A percentile compares a stretch with the other conserved stretches of the same genome.
phyloP scores from a whole-genome alignment of 2,113 vertebrate species.

The Heterotis niloticus region DNA sequence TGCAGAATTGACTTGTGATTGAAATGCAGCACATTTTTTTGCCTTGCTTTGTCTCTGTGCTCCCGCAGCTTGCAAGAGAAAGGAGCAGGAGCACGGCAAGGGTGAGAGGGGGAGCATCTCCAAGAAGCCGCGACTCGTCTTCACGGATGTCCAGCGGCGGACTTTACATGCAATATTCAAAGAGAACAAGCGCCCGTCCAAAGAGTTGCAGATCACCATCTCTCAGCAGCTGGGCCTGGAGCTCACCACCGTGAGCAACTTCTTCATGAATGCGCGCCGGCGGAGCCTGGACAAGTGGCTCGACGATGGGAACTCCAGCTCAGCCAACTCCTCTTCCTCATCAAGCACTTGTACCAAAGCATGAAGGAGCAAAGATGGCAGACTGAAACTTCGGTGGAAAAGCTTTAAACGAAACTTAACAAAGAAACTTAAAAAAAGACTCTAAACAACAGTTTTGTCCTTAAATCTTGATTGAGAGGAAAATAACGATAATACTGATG shows the following conservation, averaged over 20 bases:
- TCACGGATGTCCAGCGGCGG: conserved; percentile 96
- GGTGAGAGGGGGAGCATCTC: conserved; percentile 79
- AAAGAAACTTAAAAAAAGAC: conserved; percentile 62
- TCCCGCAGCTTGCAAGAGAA: conserved; percentile 88
- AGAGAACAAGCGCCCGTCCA: conserved; percentile 98
- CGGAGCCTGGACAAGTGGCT: conserved; percentile 98
- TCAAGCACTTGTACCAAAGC: conserved; percentile 98
- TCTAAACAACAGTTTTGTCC: conserved; percentile 92
- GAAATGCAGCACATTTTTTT: neutral
- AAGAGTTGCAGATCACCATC: conserved; percentile 98
- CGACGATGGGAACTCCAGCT: conserved; percentile 86
- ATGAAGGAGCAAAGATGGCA: conserved; percentile 78
- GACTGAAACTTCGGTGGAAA: conserved; percentile 81
- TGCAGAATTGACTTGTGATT: neutral
- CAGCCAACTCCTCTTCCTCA: conserved; percentile 79
- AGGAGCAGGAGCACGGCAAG: conserved; percentile 92
- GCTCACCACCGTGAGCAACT: conserved; percentile 98
- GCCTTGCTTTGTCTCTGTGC: conserved; percentile 45
- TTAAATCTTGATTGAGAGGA: conserved; percentile 84
- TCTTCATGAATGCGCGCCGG: conserved; percentile 98
- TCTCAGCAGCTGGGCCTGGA: conserved; percentile 97
- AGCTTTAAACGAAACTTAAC: conserved; percentile 77
- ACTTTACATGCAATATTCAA: conserved; percentile 99
- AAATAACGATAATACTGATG: conserved; percentile 73
- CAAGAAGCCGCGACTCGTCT: conserved; percentile 95